phyloP scores from a whole-genome alignment of 1,140 invertebrate genomes.

The Lepidurus couesii region DNA sequence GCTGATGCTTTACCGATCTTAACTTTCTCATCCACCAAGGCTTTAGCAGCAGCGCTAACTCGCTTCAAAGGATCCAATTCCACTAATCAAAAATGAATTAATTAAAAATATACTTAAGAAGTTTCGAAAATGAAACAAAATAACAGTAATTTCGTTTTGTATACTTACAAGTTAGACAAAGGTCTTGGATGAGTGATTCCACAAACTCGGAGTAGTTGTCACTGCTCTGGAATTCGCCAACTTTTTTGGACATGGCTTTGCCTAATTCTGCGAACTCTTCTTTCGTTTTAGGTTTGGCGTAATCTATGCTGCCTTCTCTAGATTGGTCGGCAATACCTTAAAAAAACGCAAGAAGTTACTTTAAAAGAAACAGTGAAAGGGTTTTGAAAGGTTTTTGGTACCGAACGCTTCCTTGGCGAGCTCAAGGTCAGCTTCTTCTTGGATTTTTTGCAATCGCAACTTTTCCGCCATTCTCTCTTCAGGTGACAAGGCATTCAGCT shows the following conservation, averaged over 20 bases:
- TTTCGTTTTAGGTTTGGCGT: constrained; percentile 30
- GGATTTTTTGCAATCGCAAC: constrained; percentile 28
- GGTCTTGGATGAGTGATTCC: constrained; percentile 32
- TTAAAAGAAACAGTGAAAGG: not conserved
- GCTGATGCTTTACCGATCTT: constrained; percentile 30
- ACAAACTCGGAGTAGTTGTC: constrained; percentile 27
- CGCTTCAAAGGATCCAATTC: constrained; percentile 30
- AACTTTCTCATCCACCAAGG: constrained; percentile 30
- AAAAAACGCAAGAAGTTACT: not conserved
- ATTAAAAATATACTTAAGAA: not conserved
- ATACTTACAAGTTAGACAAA: constrained; percentile 29
- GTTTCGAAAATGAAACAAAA: not conserved
- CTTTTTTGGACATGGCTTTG: constrained; percentile 25
- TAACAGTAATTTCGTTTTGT: not conserved
- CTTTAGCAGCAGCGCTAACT: constrained; percentile 25
- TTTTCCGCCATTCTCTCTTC: constrained; percentile 33
- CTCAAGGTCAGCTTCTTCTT: constrained; percentile 31
- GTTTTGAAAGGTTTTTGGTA: not conserved
- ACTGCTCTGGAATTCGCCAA: constrained; percentile 18
- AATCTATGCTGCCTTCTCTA: constrained; percentile 27
- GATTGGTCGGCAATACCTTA: not conserved
- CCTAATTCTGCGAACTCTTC: constrained; percentile 31
- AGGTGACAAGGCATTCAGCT: constrained; percentile 28
- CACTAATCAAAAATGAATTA: constrained; percentile 17
- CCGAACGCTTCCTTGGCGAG: constrained; percentile 31